Evolutionary conservation across 2,888 invertebrate genomes (phyloP), one percentile per base, ranked within the genome.

Genomic region (Lochmaea crataegi): DNA sequence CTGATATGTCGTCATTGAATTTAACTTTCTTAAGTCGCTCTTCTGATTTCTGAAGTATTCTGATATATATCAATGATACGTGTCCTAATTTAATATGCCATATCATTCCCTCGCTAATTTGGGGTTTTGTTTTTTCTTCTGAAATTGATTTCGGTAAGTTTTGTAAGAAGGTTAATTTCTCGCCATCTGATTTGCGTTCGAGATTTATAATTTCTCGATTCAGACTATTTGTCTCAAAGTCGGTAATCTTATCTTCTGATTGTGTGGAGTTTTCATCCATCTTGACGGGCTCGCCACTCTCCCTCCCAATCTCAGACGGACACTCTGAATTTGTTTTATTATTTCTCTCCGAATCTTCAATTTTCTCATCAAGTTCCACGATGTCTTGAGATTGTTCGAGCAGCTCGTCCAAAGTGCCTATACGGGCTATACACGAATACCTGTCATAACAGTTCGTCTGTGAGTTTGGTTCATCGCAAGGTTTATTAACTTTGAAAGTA

Each of bases 301-400:
- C 41, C 56, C 26, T 56, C 53, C 56, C 67, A 67, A 67, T n/a
- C 26, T 57, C 67, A n/a, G 67, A 26, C 10, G 22, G 32, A 32
- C 32, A 32, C 32, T 32, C 32, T 32, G 32, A 5, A 32, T 32
- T 32, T 32, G 32, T 32, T 32, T 32, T 32, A 32, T 32, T 32
- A 32, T 5, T 32, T 32, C 32, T 32, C 4, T 32, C 32, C 5
- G 32, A 32, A 32, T 32, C 32, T 32, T 32, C 32, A 32, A 32
- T 32, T 32, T 32, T 32, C 32, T 32, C 32, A 32, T 32, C 32
- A 4, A 32, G 32, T 5, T 32, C 32, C 32, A 32, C 5, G 32
- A 32, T 32, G 18, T 26, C 67, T 7, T 67, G 67, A 32, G 51
- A 56, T 67, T 56, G 56, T 56, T 67, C 57, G n/a, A 32, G 32